phyloP scores from a whole-genome alignment of 2,888 invertebrate species.

The Thecocarcelia acutangulata region DNA sequence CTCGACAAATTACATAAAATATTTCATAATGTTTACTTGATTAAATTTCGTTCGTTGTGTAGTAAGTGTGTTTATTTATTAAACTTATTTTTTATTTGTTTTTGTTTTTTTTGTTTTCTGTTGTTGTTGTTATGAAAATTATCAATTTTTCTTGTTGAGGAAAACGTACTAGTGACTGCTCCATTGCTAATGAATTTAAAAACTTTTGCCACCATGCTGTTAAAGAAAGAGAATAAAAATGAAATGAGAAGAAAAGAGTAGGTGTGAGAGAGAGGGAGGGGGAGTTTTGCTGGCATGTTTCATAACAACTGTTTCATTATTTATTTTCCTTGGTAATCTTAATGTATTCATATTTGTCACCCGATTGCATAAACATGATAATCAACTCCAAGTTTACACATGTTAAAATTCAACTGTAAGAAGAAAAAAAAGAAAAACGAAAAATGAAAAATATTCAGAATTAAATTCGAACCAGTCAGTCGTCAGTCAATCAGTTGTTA shows the following conservation, averaged over 20 bases:
- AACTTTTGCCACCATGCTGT: slow-evolving; percentile 39
- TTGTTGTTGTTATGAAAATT: slow-evolving; percentile 48
- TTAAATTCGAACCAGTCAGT: slow-evolving; percentile 18
- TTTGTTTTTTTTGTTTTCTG: slow-evolving; percentile 53
- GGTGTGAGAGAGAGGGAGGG: no score
- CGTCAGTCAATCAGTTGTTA: slow-evolving; percentile 33
- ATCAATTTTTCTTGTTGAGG: slow-evolving; percentile 12
- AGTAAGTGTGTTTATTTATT: no score
- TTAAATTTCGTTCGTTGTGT: slow-evolving; percentile 61
- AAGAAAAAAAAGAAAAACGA: slow-evolving; percentile 27
- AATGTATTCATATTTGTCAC: slow-evolving; percentile 69
- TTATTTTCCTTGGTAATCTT: slow-evolving; percentile 43
- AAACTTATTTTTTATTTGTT: slow-evolving; percentile 34
- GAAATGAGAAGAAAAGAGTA: not conserved
- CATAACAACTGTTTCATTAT: slow-evolving; percentile 65
- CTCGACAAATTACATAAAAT: slow-evolving; percentile 22
- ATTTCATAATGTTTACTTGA: slow-evolving; percentile 56
- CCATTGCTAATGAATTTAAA: slow-evolving; percentile 51
- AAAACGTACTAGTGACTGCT: slow-evolving; percentile 11
- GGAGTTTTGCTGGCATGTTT: slow-evolving; percentile 54
- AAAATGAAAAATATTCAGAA: slow-evolving; percentile 12
- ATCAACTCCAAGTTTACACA: slow-evolving; percentile 60
- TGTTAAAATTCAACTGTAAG: slow-evolving; percentile 54
- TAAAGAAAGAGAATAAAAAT: not conserved
- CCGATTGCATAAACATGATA: slow-evolving; percentile 62